These are phyloP conservation scores for Apostichopus leukothele DNA, from an alignment of 53 echinoderm and acorn worm genomes.

Conservation along the genomic window DNA sequence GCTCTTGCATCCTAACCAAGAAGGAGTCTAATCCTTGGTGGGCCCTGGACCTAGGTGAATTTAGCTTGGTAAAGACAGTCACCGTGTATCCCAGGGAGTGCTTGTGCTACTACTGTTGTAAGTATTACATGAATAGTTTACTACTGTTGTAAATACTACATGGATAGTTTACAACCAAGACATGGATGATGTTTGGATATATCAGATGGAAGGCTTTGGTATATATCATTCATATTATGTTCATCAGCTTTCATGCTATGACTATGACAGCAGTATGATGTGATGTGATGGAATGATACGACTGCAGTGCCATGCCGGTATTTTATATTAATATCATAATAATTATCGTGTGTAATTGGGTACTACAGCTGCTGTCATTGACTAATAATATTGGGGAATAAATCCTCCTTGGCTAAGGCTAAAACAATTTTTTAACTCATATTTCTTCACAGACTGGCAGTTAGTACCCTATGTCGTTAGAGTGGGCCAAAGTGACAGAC, in stretches of 20 bases:
- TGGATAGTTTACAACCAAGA: too few relatives aligned
- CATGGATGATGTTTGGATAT: too few relatives aligned
- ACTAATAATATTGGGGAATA: neutral
- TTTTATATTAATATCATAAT: too few relatives aligned
- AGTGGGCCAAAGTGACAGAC: conserved; percentile 52
- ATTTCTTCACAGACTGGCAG: conserved; percentile 36
- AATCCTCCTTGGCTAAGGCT: neutral
- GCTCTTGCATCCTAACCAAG: conserved; percentile 63
- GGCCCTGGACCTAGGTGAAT: conserved; percentile 72
- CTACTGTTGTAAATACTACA: too few relatives aligned
- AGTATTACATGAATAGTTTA: neutral
- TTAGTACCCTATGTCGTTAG: conserved; percentile 56
- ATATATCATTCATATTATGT: too few relatives aligned
- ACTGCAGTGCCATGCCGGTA: too few relatives aligned
- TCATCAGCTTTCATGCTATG: too few relatives aligned
- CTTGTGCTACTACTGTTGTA: conserved; percentile 59
- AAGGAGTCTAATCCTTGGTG: conserved; percentile 64
- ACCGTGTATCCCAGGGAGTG: conserved; percentile 57
- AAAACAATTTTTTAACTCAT: neutral
- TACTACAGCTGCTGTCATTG: neutral
- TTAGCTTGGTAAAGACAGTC: conserved; percentile 60
- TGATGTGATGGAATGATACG: too few relatives aligned
- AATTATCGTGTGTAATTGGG: too few relatives aligned
- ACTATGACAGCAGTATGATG: too few relatives aligned
- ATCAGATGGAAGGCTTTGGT: too few relatives aligned